Evolutionary conservation across 92 coral and sea anemone genomes (phyloP), one percentile per base, ranked within the genome.

Genomic region (Parazoanthus atlanticus): DNA sequence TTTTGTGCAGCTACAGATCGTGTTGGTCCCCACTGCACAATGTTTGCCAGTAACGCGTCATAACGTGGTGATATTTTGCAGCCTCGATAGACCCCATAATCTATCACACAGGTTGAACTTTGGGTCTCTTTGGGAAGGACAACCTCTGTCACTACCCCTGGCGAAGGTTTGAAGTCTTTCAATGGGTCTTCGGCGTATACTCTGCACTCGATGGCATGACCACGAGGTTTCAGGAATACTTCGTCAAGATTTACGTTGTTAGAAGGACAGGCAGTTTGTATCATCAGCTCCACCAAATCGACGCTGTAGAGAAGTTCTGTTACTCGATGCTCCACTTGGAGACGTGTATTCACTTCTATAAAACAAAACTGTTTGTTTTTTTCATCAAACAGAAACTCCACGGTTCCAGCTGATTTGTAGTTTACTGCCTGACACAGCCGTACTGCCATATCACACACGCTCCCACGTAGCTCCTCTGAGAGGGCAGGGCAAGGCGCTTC

Each of bases 281-380:
- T 93, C 95, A 93, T 93, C 90, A 88, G 88, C 76, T 93, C 91
- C 25, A 93, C 93, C 29, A 93, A 73, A 79, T 93, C 95, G 17
- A 93, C 52, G 29, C 88, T 88, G 74, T 86, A 88, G 49, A 90
- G 80, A 32, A 93, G 88, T 86, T 93, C 95, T 30, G 95, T 93
- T 33, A 93, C 91, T 88, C 92, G 47, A 69, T 93, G 95, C 41
- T 93, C 95, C 25, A 93, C 95, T 52, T 93, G 95, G 47, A 93
- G 93, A 49, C 95, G 91, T 11, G 91, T 80, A 89, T 93, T 93
- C 70, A 93, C 90, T 76, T 93, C 95, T 6, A 88, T 74, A 65
- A 93, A 90, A 80, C 69, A 93, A 36, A 88, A 74, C 67, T 92
- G 75, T 23, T 90, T 58, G 28, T 76, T 49, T 67, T 87, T 90